Evolutionary conservation across 1,140 invertebrate species (phyloP), one percentile per base, ranked within the genome.

Genomic region (Melipona quadrifasciata): DNA sequence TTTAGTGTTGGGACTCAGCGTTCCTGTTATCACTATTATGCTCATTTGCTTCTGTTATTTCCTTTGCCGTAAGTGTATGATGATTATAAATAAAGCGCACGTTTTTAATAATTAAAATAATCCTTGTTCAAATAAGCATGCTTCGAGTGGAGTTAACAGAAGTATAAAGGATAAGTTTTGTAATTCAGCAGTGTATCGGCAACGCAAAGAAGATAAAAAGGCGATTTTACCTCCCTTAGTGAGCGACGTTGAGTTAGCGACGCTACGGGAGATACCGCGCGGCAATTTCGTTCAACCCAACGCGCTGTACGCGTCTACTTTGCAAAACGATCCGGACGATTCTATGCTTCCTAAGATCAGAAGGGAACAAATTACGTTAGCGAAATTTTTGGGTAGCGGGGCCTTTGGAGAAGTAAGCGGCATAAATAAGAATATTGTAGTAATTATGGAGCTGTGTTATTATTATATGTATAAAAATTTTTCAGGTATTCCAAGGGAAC

Each of bases 351-450:
- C 98, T 0, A 98, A 98, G 91, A 97, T 99, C 73, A 95, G 96
- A 53, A 95, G 97, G 77, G 97, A 97, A 53, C 96, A 97, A 91
- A 97, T 99, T 65, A 97, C 96, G 0, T 93, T 98, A 3, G 97
- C 96, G 0, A 98, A 98, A 93, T 98, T 99, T 91, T 94, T 99
- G 64, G 99, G 99, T 0, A 98, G 97, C 85, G 99, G 99, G 2
- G 98, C 98, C n/a, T 99, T 99, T 93, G 99, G 99, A 6, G 98
- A 99, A 95, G 99, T 94, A 86, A 84, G 80, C 84, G 19, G 73
- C 14, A 55, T 2, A 51, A 68, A 47, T 65, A 31, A 39, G 14
- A 11, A 51, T 61, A n/a, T n/a, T 1, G 1, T n/a, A 14, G 58
- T 14, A 17, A 34, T 17, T 31, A 19, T 21, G 0, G 17, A 19